These are phyloP conservation scores for Cyphomyrus plagiostoma DNA, from an alignment of 2,113 vertebrate genomes.

Conservation along the genomic window DNA sequence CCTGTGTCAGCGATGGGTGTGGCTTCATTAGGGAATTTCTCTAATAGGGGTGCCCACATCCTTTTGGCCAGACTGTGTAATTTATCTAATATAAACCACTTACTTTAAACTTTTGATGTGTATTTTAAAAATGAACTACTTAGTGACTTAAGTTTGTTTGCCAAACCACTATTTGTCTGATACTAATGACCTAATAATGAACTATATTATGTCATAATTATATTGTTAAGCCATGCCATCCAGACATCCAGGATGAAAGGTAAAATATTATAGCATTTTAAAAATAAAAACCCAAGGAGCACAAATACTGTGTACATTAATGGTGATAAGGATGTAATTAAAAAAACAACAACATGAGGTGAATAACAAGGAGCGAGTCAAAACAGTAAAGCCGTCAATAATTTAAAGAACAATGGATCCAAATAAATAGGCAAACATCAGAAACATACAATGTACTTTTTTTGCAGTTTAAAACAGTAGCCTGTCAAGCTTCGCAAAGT, in stretches of 20 bases:
- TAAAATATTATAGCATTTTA: neutral
- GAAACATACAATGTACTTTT: slow-evolving; percentile 57
- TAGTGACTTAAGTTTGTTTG: neutral
- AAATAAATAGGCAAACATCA: slow-evolving; percentile 70
- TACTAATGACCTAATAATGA: neutral
- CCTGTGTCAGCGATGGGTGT: neutral
- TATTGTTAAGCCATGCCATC: neutral
- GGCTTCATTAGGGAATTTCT: neutral
- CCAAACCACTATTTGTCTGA: neutral
- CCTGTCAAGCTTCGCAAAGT: slow-evolving; percentile 53
- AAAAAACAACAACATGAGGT: neutral
- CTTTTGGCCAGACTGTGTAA: neutral
- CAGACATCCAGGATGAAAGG: neutral
- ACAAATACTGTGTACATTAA: neutral
- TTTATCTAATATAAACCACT: neutral
- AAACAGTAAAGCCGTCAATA: slow-evolving; percentile 52
- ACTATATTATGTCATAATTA: slow-evolving; percentile 3
- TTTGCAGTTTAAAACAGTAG: slow-evolving; percentile 54
- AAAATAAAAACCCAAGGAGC: neutral
- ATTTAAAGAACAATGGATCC: slow-evolving; percentile 57
- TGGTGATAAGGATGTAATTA: neutral
- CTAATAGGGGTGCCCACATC: neutral
- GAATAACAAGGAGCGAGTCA: slow-evolving; percentile 25
- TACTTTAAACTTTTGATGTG: neutral
- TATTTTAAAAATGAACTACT: neutral